Base-by-base conservation (phyloP, 2,888 invertebrate genomes). In the Octodonta nipae region DNA sequence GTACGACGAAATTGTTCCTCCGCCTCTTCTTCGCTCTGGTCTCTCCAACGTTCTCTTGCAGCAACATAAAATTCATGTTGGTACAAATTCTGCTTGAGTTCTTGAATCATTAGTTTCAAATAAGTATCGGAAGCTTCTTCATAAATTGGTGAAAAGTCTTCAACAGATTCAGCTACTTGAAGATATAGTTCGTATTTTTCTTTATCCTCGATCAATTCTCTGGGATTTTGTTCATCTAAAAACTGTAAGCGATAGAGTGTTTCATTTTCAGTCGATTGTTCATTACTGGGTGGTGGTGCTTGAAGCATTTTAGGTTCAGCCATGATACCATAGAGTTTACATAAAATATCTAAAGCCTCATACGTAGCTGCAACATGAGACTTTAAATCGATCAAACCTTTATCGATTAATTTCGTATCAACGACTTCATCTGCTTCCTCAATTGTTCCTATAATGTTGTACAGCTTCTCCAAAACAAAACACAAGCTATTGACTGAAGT, bases 291-390 rank as follows among this genome's bases (percentile, higher is more conserved):
- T 5, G 22, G n/a, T 26, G 36, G 28, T 11, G 32, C 15, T 10
- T 17, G 17, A 7, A 6, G 13, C 5, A 2, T 7, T 6, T n/a
- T 3, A 1, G 12, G 7, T 24, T 47, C 38, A 1, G 47, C 31
- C 14, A 46, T 31, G 25, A 52, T 42, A 13, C 49, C 50, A 26
- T 46, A 47, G 5, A 51, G 29, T 32, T 37, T 43, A 35, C 47
- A 49, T 6, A 52, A 39, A 3, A 52, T 36, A 32, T 52, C 50
- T 20, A 52, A 27, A n/a, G 49, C 46, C 38, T 52, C 52, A 32
- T 47, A 50, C 3, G 50, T 47, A 12, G 45, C 46, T 11, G 37
- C 43, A 5, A 49, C 45, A 20, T 51, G 47, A 15, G 39, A 40
- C 15, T 43, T 38, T 27, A 52, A 36, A 29, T 50, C 49, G 4